Conservation (phyloP, 2,797 vertebrate species). For the Alca torda region DNA sequence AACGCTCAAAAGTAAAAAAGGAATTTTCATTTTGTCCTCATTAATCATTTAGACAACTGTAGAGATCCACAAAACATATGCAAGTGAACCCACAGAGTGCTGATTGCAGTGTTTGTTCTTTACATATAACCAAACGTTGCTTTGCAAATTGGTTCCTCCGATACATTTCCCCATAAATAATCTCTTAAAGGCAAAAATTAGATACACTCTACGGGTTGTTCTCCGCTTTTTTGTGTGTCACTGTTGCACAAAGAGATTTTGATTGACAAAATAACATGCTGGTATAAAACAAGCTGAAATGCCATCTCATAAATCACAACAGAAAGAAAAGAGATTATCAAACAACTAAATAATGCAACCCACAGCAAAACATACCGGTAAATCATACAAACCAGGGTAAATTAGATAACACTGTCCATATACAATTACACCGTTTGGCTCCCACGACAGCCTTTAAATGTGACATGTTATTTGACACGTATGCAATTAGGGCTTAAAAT, state of each 20-base stretch:
- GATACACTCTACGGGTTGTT: background rate
- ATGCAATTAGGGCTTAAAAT: conserved; percentile 79
- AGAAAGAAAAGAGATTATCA: conserved; percentile 77
- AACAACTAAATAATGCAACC: conserved; percentile 79
- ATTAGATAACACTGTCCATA: conserved; percentile 75
- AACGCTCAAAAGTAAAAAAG: background rate
- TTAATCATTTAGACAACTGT: conserved; percentile 30
- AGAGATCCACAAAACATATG: background rate
- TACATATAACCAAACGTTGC: background rate
- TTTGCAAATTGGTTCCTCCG: conserved; percentile 43
- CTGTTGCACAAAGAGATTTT: conserved; percentile 25
- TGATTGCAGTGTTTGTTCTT: conserved; percentile 1
- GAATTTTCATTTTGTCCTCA: background rate
- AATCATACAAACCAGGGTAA: conserved; percentile 73
- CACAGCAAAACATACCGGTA: conserved; percentile 69
- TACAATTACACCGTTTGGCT: conserved; percentile 72
- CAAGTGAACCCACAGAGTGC: background rate
- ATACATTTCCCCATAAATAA: conserved; percentile 41
- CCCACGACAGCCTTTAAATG: conserved; percentile 78
- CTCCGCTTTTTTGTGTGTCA: background rate
- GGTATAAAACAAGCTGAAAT: conserved; percentile 29
- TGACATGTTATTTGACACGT: conserved; percentile 80
- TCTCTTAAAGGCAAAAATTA: conserved; percentile 3
- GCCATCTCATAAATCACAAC: conserved; percentile 44
- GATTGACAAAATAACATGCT: conserved; percentile 61